phyloP scores from a whole-genome alignment of 2,797 vertebrate species.

The Sebastes iracundus region DNA sequence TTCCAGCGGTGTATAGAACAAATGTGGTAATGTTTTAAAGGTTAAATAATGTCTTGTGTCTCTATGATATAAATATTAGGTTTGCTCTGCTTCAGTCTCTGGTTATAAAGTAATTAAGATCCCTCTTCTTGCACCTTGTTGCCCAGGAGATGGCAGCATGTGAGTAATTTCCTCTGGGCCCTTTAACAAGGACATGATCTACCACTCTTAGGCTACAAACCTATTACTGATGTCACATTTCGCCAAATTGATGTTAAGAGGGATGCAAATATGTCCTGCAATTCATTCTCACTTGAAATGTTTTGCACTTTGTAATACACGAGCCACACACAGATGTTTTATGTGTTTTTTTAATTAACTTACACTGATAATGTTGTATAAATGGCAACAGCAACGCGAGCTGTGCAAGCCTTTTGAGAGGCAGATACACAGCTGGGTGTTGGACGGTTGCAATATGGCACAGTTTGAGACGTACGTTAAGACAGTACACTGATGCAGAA shows the following conservation, averaged over 20 bases:
- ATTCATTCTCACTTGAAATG: slow-evolving; percentile 7
- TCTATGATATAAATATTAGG: background rate
- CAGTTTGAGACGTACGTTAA: slow-evolving; percentile 11
- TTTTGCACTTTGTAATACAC: slow-evolving; percentile 11
- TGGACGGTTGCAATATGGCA: slow-evolving; percentile 22
- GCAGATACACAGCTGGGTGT: slow-evolving; percentile 25
- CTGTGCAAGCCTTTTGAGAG: slow-evolving; percentile 24
- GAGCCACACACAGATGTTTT: slow-evolving; percentile 40
- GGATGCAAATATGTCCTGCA: background rate
- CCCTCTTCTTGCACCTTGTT: background rate
- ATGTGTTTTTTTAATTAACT: slow-evolving; percentile 52
- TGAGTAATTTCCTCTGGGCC: background rate
- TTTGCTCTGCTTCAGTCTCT: background rate
- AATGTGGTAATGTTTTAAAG: background rate
- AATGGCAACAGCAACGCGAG: slow-evolving; percentile 22
- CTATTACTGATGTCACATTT: background rate
- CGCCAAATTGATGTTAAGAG: background rate
- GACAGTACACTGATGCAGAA: slow-evolving; percentile 24
- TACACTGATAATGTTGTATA: slow-evolving; percentile 46
- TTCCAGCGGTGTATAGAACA: background rate
- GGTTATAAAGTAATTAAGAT: background rate
- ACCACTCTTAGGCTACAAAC: background rate
- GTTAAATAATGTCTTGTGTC: background rate
- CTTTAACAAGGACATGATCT: background rate
- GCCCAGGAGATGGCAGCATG: slow-evolving; percentile 26